Evolutionary conservation across 2,888 invertebrate species (phyloP), one percentile per base, ranked within the genome.

Genomic region (Pachydiplax longipennis): DNA sequence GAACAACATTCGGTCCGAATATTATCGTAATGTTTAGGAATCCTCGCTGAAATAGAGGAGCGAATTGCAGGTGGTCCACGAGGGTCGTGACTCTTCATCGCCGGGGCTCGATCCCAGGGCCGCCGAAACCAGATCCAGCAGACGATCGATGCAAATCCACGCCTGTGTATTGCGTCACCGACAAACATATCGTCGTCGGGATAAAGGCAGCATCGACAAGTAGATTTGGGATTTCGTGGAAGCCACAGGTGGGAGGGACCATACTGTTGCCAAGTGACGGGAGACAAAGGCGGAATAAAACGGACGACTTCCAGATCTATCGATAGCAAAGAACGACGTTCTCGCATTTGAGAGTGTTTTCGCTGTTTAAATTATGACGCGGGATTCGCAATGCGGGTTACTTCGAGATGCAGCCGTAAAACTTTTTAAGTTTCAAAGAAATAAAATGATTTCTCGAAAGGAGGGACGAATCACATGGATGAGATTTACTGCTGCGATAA

Each of bases 221-320:
- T 37, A 31, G 58, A 83, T 83, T 83, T 83, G 53, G 83, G 58
- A 83, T 83, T 83, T 83, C 83, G 83, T 58, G 83, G 83, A 83
- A 83, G 53, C 83, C 83, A 83, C 83, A 83, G 83, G 83, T 83
- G 83, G 83, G 83, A 18, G 25, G 25, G 40, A 40, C 81, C 80
- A 37, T 80, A 37, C 40, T 40, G 81, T 81, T 81, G 81, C 81
- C 81, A 81, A 40, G 31, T 1, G 44, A 48, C 6, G 13, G 82
- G n/a, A n/a, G n/a, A n/a, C n/a, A n/a, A n/a, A n/a, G n/a, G n/a
- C n/a, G n/a, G 6, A 31, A 15, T 12, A 6, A 53, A 18, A 8
- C 25, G 35, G 15, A n/a, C 18, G 15, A 31, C 6, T n/a, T 10
- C n/a, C 10, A 37, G 35, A 37, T 22, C 22, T 25, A 65, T n/a